Evolutionary conservation across 1,140 invertebrate species (phyloP).

Genomic region (Ceratoteleas bidentatus): DNA sequence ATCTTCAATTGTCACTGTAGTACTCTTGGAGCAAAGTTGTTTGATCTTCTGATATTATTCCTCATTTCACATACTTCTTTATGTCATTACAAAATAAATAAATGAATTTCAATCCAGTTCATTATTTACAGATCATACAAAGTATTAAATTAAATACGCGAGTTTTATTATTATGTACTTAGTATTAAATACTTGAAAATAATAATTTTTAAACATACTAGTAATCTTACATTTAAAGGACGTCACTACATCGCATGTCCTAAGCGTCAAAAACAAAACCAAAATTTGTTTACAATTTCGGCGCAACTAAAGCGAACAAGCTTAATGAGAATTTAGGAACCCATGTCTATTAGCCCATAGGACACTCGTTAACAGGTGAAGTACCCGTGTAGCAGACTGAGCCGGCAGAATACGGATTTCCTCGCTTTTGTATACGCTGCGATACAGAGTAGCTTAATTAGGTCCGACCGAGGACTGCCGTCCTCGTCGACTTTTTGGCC

Average conservation of each 20-base stretch:
- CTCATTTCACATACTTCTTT: too few relatives aligned
- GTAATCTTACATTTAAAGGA: too few relatives aligned
- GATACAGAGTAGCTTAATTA: constrained; percentile 57
- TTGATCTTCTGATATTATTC: too few relatives aligned
- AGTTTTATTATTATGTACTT: too few relatives aligned
- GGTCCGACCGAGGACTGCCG: constrained; percentile 22
- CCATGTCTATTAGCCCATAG: constrained; percentile 40
- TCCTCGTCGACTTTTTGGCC: constrained; percentile 51
- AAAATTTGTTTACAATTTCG: constrained; percentile 5
- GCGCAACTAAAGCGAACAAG: neutral
- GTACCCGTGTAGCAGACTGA: constrained; percentile 35
- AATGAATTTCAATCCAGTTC: too few relatives aligned
- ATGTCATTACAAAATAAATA: too few relatives aligned
- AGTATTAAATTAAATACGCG: too few relatives aligned
- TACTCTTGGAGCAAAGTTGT: too few relatives aligned
- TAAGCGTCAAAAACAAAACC: neutral
- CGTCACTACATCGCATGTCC: neutral
- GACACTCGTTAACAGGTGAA: constrained; percentile 49
- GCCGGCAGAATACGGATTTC: constrained; percentile 34
- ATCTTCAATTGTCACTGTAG: too few relatives aligned
- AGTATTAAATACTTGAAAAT: too few relatives aligned
- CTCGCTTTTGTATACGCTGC: constrained; percentile 42
- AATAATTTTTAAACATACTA: too few relatives aligned
- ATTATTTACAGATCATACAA: too few relatives aligned
- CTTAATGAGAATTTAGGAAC: constrained; percentile 41